Base-by-base conservation (phyloP, 2,797 vertebrate species). In the Hozukius guyotensis region DNA sequence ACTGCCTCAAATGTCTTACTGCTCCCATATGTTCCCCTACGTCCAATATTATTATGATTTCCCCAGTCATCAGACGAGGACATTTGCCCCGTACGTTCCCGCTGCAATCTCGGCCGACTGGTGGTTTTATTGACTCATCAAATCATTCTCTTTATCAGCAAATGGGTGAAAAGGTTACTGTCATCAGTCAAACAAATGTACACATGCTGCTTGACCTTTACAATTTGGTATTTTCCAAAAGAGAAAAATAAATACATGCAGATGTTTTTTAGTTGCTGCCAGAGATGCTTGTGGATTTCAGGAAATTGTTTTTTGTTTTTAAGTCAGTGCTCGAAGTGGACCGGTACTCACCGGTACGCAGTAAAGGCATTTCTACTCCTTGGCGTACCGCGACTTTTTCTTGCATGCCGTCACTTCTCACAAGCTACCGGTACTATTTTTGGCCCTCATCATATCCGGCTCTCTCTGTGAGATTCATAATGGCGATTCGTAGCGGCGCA, bases 41-140 rank as follows among this genome's bases (percentile, higher is more conserved):
- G 66, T 67, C 38, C 78, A 70, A n/a, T 63, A 25, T 76, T 77
- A 64, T 77, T 84, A 42, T 80, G 27, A 83, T 84, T 71, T 86
- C 75, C 68, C 69, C 56, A 75, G 55, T 70, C 85, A 77, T 77
- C 83, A 73, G 74, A 10, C 80, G 71, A 36, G 12, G 57, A 72
- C 80, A 64, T 73, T 34, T 34, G 31, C 16, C 8, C 34, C 52
- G n/a, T 65, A 68, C 42, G 14, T 81, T 77, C 34, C 56, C 55
- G 29, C 4, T 60, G 27, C 59, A 20, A 2, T 69, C 53, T 34
- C 63, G 55, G 63, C 64, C n/a, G 68, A 56, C 60, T 60, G 57
- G 20, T n/a, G 69, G 31, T 65, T 86, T 87, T 78, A 83, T 75
- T 72, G 62, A 66, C 65, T 78, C 76, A 67, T 84, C 76, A 78